Evolutionary conservation across 2,797 vertebrate species (phyloP).

Genomic region (Amazona ochrocephala): DNA sequence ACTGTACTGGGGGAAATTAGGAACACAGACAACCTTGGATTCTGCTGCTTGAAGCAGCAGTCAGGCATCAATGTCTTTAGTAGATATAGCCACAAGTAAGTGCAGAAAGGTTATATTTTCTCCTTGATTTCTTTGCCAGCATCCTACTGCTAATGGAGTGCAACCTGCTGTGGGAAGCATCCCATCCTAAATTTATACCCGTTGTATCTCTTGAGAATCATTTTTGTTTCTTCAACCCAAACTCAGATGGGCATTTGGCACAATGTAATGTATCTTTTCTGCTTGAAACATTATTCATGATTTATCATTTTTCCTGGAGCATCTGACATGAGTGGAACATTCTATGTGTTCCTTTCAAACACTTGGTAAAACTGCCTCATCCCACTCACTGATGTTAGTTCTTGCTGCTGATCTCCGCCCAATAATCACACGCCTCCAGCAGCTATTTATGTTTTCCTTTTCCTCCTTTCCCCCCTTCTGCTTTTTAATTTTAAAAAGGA

Average conservation of each 20-base stretch:
- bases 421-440: constrained; percentile 68
- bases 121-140: constrained; percentile 38
- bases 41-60: background rate
- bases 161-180: constrained; percentile 47
- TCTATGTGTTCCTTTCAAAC: constrained; percentile 65
- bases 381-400: constrained; percentile 71
- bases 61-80: background rate
- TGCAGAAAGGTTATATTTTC: constrained; percentile 58
- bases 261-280: constrained; percentile 29
- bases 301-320: constrained; percentile 57
- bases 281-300: constrained; percentile 65
- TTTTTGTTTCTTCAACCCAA: constrained; percentile 35
- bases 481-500: constrained; percentile 32
- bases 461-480: constrained; percentile 37
- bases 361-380: constrained; percentile 60
- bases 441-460: constrained; percentile 68
- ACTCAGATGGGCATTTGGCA: constrained; percentile 60
- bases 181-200: constrained; percentile 56
- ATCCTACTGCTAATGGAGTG: constrained; percentile 45
- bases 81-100: constrained; percentile 13
- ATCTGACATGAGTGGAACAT: constrained; percentile 66
- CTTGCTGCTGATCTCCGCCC: constrained; percentile 70
- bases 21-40: background rate
- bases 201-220: background rate
- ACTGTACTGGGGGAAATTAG: background rate